These are phyloP conservation scores for Nycticryphes semicollaris DNA, from an alignment of 2,113 vertebrate species.

Conservation along the genomic window DNA sequence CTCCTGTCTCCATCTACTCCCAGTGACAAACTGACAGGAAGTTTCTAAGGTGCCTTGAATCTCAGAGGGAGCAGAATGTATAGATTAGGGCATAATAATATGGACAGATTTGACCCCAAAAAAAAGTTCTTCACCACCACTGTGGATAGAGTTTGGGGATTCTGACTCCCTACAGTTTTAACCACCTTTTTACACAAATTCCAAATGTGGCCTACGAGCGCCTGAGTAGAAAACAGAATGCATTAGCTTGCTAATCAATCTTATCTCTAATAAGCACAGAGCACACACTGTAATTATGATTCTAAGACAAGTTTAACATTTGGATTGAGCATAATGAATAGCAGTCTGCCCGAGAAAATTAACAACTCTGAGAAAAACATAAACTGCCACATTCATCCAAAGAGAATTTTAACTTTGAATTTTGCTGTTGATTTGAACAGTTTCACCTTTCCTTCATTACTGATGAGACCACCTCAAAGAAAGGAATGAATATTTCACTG, in stretches of 20 bases:
- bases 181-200: background rate
- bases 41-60: background rate
- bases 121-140: background rate
- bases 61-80: background rate
- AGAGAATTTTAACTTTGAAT: background rate
- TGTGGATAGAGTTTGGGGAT: background rate
- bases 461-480: background rate
- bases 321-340: background rate
- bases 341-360: background rate
- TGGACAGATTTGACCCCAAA: background rate
- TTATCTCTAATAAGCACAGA: background rate
- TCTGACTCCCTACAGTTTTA: background rate
- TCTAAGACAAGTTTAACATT: slow-evolving; percentile 25
- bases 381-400: background rate
- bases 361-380: background rate
- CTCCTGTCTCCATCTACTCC: background rate
- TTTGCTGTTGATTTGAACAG: background rate
- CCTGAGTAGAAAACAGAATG: background rate
- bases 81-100: background rate
- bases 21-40: background rate
- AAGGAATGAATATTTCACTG: background rate
- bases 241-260: background rate
- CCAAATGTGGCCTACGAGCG: background rate
- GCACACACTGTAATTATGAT: background rate
- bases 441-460: background rate